These are phyloP conservation scores for Mamestra brassicae DNA, from an alignment of 2,888 invertebrate species.

Conservation along the genomic window DNA sequence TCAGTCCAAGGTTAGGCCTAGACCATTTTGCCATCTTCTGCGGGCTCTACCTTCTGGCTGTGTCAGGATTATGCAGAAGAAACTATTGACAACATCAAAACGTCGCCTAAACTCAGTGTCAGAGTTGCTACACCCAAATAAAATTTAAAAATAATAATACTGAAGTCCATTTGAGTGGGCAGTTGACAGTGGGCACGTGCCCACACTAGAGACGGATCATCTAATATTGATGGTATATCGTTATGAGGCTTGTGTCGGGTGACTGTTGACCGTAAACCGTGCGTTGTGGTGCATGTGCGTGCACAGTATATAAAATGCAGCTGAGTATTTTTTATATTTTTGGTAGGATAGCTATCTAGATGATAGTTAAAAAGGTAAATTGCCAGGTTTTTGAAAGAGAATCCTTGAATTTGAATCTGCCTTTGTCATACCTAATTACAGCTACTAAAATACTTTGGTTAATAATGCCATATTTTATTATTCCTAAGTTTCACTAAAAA, in stretches of 20 bases:
- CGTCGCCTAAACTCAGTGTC: background rate
- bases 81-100: background rate
- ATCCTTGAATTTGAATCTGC: background rate
- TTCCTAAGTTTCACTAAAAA: too few relatives aligned
- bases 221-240: conserved; percentile 79
- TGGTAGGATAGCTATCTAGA: background rate
- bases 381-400: background rate
- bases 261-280: conserved; percentile 62
- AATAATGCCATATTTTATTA: too few relatives aligned
- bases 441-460: too few relatives aligned
- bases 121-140: background rate
- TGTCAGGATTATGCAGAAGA: background rate
- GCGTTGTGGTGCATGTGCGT: conserved; percentile 41
- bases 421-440: background rate
- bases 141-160: conserved; percentile 44
- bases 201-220: conserved; percentile 70
- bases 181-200: conserved; percentile 43
- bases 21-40: too few relatives aligned
- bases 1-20: too few relatives aligned
- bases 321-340: conserved; percentile 4
- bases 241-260: conserved; percentile 67
- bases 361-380: background rate
- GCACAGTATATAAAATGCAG: conserved; percentile 29
- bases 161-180: conserved; percentile 61
- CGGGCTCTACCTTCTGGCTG: too few relatives aligned